Percentiles rank a stretch among this genome's conserved stretches.
These are phyloP conservation scores for Myrmophylax atrothorax DNA, from an alignment of 2,113 vertebrate species.

Conservation along the genomic window DNA sequence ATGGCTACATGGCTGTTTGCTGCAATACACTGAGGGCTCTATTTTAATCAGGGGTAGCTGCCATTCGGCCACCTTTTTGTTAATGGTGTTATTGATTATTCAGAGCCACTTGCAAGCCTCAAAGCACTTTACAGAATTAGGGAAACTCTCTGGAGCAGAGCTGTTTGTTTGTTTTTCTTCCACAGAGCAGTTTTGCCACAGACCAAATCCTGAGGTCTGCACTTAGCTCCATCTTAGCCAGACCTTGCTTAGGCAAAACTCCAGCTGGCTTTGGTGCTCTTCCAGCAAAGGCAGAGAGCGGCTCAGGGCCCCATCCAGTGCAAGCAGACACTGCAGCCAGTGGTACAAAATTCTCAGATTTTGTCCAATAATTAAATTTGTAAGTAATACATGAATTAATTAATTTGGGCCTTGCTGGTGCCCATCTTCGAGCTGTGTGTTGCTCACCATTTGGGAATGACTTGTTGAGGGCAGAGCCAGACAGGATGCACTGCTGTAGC, in stretches of 20 bases:
- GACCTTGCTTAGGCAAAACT: background rate
- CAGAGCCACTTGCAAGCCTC: background rate
- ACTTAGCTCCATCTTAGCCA: background rate
- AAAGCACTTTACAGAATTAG: constrained; percentile 53
- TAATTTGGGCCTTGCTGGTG: background rate
- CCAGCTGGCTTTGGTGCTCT: background rate
- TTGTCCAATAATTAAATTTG: background rate
- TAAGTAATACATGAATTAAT: background rate
- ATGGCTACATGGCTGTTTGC: background rate
- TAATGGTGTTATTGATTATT: constrained; percentile 53
- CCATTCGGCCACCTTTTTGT: constrained; percentile 27
- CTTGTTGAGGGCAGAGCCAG: background rate
- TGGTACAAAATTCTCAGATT: background rate
- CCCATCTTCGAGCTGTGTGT: background rate
- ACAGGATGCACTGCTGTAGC: background rate
- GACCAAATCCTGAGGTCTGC: background rate
- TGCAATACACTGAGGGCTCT: background rate
- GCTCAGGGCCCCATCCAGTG: accelerated
- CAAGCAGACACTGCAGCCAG: background rate
- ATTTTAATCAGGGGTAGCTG: constrained; percentile 48
- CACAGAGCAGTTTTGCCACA: background rate
- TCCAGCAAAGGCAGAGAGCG: background rate
- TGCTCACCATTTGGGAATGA: background rate
- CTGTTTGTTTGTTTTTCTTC: constrained; percentile 18
- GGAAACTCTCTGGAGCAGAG: constrained; percentile 29